Conservation (phyloP, 2,113 vertebrate species). For the Nothobranchius kuhntae region DNA sequence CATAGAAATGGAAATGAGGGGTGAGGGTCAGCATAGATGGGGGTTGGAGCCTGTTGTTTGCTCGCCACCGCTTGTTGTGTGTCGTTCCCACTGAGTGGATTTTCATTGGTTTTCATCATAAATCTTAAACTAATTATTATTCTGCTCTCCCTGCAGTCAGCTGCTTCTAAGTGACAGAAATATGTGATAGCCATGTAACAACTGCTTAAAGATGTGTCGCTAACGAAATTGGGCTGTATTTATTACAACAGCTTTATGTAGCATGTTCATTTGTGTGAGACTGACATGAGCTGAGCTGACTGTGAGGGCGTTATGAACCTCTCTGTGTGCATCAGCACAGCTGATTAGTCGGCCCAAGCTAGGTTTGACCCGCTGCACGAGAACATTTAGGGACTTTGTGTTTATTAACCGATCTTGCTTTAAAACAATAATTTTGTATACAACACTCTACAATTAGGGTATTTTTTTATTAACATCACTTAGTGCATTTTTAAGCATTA, state of each 20-base stretch:
- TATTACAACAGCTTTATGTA: conserved; percentile 14
- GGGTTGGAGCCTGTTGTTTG: conserved; percentile 36
- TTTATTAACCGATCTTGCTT: neutral
- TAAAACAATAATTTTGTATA: too few species aligned
- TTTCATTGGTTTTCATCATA: conserved; percentile 16
- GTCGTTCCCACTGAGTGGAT: conserved; percentile 28
- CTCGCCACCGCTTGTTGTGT: conserved; percentile 34
- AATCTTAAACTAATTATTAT: conserved; percentile 11
- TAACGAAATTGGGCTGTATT: conserved; percentile 29
- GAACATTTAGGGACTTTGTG: neutral
- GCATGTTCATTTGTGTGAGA: conserved; percentile 5
- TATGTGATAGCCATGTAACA: neutral
- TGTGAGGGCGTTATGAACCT: conserved; percentile 14
- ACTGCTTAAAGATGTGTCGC: conserved; percentile 6
- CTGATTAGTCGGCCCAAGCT: conserved; percentile 32
- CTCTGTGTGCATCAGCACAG: conserved; percentile 48
- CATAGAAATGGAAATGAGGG: conserved; percentile 74
- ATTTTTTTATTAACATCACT: too few species aligned
- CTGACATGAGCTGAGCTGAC: conserved; percentile 32
- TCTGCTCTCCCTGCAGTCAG: conserved; percentile 15
- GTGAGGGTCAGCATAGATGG: conserved; percentile 44
- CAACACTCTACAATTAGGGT: too few species aligned
- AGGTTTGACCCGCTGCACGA: neutral
- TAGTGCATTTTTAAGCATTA: too few species aligned
- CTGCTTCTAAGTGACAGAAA: conserved; percentile 14